Evolutionary conservation across 2,797 vertebrate species (phyloP).

Genomic region (Lithobates sylvaticus): DNA sequence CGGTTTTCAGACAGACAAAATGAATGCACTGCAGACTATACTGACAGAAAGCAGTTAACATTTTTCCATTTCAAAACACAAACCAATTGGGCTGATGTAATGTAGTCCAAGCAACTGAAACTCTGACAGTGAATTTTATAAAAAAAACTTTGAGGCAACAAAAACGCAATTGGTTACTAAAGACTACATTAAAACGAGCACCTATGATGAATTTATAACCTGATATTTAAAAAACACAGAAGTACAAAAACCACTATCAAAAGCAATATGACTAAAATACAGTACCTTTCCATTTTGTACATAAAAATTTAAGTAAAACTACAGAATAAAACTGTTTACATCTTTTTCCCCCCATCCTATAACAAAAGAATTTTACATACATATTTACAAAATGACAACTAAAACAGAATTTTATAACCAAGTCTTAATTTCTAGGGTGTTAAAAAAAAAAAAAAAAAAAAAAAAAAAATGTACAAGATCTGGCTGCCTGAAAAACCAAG

Average conservation of each 20-base stretch:
- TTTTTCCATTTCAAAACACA: constrained; percentile 30
- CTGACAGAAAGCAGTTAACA: constrained; percentile 40
- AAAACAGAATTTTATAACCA: constrained; percentile 73
- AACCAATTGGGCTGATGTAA: constrained; percentile 19
- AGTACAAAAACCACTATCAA: constrained; percentile 54
- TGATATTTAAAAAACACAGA: constrained; percentile 40
- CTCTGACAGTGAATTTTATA: background rate
- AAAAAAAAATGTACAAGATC: constrained; percentile 84
- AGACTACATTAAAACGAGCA: constrained; percentile 46
- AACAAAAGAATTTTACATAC: constrained; percentile 73
- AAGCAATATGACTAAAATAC: constrained; percentile 78
- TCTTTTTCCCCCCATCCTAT: constrained; percentile 72
- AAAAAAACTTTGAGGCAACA: background rate
- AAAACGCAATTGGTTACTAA: constrained; percentile 20
- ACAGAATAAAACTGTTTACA: constrained; percentile 77
- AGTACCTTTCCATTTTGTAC: constrained; percentile 81
- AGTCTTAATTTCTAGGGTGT: constrained; percentile 78
- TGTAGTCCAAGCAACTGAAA: constrained; percentile 14
- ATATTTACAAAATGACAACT: constrained; percentile 72
- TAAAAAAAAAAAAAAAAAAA: constrained; percentile 72
- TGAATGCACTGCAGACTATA: constrained; percentile 28
- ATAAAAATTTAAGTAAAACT: constrained; percentile 75
- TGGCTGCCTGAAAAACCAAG: constrained; percentile 95
- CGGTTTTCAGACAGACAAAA: constrained; percentile 24
- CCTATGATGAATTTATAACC: constrained; percentile 41